Conservation (phyloP, 2,888 invertebrate genomes). For the Frankliniella fusca region DNA sequence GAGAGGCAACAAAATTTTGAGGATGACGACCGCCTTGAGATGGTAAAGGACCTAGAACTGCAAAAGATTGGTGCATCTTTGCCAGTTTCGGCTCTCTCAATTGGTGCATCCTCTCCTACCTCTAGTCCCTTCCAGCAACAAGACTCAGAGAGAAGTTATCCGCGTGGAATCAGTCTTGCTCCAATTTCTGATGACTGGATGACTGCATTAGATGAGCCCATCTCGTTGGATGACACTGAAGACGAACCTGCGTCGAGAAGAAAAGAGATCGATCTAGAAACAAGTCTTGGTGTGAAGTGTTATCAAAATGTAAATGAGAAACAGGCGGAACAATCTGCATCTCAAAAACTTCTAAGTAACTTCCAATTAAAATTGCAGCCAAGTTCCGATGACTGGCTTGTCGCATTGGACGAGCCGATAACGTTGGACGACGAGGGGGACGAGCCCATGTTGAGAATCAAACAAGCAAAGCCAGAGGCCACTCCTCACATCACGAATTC, state of each 20-base stretch:
- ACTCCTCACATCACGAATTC: no score
- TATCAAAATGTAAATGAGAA: no score
- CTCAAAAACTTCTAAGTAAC: no score
- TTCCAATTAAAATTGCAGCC: conserved; percentile 3
- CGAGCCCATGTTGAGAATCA: no score
- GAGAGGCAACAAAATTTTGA: no score
- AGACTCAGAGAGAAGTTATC: no score
- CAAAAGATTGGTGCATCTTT: background rate
- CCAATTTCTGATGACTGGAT: background rate
- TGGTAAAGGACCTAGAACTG: no score
- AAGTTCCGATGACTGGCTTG: conserved; percentile 26
- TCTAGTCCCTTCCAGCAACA: no score
- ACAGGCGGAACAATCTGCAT: no score
- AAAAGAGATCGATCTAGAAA: background rate
- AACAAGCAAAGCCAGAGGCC: no score
- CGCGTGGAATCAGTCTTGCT: background rate
- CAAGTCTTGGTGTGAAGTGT: no score
- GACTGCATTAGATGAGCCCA: conserved; percentile 3
- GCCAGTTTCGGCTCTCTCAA: background rate
- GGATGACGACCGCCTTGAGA: no score
- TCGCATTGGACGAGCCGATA: background rate
- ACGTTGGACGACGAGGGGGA: conserved; percentile 28
- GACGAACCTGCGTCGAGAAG: background rate
- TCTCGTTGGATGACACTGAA: conserved; percentile 22
- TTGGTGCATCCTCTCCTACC: background rate